Evolutionary conservation across 2,797 vertebrate species (phyloP).

Genomic region (Vipera ursinii): DNA sequence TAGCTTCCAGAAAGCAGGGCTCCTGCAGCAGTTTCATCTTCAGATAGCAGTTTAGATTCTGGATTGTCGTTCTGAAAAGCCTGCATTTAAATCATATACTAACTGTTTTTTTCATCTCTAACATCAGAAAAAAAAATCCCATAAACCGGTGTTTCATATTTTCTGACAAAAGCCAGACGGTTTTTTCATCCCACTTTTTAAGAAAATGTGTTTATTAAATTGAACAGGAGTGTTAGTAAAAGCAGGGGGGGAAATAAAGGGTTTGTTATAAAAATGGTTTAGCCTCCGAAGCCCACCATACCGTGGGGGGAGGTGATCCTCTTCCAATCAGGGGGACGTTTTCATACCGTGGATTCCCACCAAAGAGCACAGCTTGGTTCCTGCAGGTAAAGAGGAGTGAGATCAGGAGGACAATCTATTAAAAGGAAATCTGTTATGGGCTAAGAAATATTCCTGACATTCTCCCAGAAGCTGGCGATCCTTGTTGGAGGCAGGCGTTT

Average conservation of each 20-base stretch:
- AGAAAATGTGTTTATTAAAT: not conserved
- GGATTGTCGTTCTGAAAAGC: not conserved
- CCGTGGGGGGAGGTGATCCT: conserved; percentile 94
- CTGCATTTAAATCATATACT: not conserved
- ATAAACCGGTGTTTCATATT: conserved; percentile 7
- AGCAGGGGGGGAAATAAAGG: not conserved
- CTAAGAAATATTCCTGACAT: conserved; percentile 5
- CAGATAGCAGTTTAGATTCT: not conserved
- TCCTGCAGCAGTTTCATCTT: not conserved
- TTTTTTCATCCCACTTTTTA: not conserved
- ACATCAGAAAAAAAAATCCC: not conserved
- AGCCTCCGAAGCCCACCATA: conserved; percentile 73
- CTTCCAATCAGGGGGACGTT: conserved; percentile 93
- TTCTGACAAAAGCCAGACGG: conserved; percentile 8
- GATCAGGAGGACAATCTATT: conserved; percentile 6
- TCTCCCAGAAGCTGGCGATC: not conserved
- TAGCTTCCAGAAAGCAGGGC: not conserved
- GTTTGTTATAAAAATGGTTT: conserved; percentile 48
- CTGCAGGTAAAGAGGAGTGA: conserved; percentile 64
- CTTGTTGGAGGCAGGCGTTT: not conserved
- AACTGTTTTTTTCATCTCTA: conserved; percentile 23
- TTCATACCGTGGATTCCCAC: conserved; percentile 92
- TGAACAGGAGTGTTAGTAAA: conserved; percentile 17
- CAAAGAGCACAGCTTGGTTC: conserved; percentile 94
- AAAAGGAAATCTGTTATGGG: conserved; percentile 6